Conservation (phyloP, 2,113 vertebrate species). For the Pterocles gutturalis region DNA sequence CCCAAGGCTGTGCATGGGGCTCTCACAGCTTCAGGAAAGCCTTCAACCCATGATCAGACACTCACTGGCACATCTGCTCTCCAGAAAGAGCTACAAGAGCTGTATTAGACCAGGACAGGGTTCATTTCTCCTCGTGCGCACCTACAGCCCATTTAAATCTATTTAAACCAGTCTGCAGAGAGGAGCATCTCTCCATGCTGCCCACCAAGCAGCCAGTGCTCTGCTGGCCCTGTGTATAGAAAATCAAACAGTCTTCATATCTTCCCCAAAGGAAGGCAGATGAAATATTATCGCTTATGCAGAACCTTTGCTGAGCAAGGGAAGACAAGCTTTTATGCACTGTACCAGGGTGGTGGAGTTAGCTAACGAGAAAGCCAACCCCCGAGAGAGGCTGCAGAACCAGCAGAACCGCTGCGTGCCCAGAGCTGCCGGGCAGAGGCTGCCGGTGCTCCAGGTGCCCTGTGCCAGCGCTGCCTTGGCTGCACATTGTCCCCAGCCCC, state of each 20-base stretch:
- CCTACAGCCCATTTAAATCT: neutral
- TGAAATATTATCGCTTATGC: neutral
- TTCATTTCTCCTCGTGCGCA: neutral
- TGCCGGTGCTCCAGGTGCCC: neutral
- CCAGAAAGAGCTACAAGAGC: neutral
- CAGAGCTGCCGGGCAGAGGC: rapidly evolving
- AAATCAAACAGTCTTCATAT: neutral
- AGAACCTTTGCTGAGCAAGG: neutral
- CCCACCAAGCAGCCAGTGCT: neutral
- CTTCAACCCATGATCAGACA: neutral
- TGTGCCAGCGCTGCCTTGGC: rapidly evolving
- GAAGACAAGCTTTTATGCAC: neutral
- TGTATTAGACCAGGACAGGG: neutral
- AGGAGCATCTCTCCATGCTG: neutral
- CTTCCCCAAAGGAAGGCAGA: neutral
- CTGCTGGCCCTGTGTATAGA: neutral
- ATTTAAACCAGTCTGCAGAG: neutral
- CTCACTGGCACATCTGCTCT: neutral
- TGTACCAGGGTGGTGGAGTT: neutral
- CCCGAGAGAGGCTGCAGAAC: neutral
- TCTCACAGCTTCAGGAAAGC: neutral
- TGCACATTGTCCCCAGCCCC: neutral
- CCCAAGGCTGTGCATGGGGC: rapidly evolving
- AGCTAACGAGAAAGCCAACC: neutral
- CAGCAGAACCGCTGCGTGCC: neutral